Base-by-base conservation (phyloP, 92 coral and sea anemone species). In the Parazoanthus darwini region DNA sequence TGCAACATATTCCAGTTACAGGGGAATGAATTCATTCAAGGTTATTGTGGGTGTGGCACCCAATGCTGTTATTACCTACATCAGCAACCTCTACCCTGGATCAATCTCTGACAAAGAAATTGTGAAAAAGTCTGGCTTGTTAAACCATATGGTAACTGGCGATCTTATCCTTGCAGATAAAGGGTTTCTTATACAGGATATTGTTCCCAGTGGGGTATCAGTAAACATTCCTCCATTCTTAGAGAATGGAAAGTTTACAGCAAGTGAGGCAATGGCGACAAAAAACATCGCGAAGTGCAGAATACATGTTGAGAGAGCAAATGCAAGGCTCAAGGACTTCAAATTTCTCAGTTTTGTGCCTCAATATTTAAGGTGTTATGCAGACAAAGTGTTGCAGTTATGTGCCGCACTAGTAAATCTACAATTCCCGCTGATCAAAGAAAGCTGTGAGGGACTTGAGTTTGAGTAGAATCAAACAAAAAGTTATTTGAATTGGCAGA, bases 341-440 rank as follows among this genome's bases (percentile, higher is more conserved):
- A 91, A 93, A 37, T 91, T 93, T n/a, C 70, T 91, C 5, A 74
- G 71, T 80, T 88, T 93, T 44, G 81, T 93, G 8, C 93, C 92
- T 7, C 81, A 92, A 77, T 81, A 66, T 58, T 81, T 93, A 8
- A 85, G 93, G 51, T 83, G 88, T 46, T 59, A 86, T 71, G 35
- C 48, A 37, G 92, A 93, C 83, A 89, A 36, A 36, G 68, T 91
- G 7, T 77, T 91, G 79, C 95, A 91, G 81, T 68, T 88, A 26
- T 88, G 93, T 90, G 95, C 94, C 56, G 90, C 93, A 59, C 73
- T 90, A 83, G 96, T 94, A 18, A 94, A 94, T 58, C 87, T 91
- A 72, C 89, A 91, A 82, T 86, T 86, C 48, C 89, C 85, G 33
- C 59, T 86, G 42, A 86, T 86, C 76, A 84, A 83, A 79, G 89